Conservation (phyloP, 2,113 vertebrate species). For the Gymnorhina tibicen region DNA sequence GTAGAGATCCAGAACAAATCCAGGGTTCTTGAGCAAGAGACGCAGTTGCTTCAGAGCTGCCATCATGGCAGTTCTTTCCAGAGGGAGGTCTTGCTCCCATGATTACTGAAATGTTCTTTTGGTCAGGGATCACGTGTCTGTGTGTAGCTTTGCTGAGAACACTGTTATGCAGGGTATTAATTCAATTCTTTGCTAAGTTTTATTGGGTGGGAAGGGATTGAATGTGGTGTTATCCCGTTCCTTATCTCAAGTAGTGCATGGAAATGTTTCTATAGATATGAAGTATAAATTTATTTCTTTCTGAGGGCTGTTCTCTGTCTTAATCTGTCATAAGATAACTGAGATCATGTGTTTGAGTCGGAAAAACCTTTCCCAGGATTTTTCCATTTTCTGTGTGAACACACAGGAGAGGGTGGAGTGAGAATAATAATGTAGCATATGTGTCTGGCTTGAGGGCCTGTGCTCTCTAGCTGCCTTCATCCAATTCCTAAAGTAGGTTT, state of each 20-base stretch:
- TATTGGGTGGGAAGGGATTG: not conserved
- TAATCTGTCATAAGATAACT: not conserved
- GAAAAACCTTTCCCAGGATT: not conserved
- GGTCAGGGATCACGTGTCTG: not conserved
- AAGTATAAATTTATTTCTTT: not conserved
- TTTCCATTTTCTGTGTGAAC: not conserved
- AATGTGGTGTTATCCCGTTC: not conserved
- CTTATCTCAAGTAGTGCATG: not conserved
- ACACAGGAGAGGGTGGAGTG: not conserved
- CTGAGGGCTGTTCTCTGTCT: not conserved
- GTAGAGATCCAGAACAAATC: not conserved
- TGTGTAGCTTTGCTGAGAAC: not conserved
- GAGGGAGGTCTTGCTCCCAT: not conserved
- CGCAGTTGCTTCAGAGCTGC: not conserved
- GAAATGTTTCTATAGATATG: not conserved
- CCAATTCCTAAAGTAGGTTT: not conserved
- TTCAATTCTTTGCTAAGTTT: not conserved
- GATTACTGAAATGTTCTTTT: not conserved
- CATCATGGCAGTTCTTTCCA: not conserved
- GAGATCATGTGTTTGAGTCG: not conserved
- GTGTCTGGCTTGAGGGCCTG: not conserved
- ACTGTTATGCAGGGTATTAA: not conserved
- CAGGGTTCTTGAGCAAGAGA: not conserved
- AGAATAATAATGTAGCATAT: not conserved
- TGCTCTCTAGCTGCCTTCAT: not conserved